phyloP scores from a whole-genome alignment of 2,113 vertebrate species.

The Trinectes maculatus region DNA sequence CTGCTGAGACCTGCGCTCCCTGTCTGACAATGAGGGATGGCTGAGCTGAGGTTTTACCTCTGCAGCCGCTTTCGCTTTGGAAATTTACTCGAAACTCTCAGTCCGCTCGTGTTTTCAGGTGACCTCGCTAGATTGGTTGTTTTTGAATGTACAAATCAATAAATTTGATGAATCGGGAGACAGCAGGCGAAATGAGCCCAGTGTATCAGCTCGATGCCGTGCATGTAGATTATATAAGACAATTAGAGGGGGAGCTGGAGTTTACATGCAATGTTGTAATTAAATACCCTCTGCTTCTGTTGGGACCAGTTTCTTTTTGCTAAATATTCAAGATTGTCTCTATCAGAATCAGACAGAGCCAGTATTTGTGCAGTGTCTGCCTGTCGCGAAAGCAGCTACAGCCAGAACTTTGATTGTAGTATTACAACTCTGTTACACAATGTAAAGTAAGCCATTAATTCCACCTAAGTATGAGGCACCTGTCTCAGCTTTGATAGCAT shows the following conservation, averaged over 20 bases:
- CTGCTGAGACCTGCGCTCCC: slow-evolving; percentile 21
- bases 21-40: slow-evolving; percentile 18
- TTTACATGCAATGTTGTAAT: neutral
- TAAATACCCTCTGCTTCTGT: no score
- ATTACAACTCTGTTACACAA: neutral
- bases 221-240: neutral
- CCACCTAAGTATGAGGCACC: neutral
- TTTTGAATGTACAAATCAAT: neutral
- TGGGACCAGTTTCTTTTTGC: no score
- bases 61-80: slow-evolving; percentile 5
- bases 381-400: neutral
- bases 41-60: slow-evolving; percentile 10
- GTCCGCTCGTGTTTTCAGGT: neutral
- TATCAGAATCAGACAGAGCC: neutral
- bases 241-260: neutral
- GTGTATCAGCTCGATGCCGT: neutral
- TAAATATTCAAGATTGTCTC: neutral
- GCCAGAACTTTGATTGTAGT: neutral
- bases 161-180: neutral
- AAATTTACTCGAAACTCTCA: neutral
- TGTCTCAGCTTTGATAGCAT: slow-evolving; percentile 21
- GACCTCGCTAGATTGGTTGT: neutral
- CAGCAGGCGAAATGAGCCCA: neutral
- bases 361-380: neutral
- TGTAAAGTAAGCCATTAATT: slow-evolving; percentile 5